Conservation (phyloP, 2,888 invertebrate species). For the Corbicula japonica region DNA sequence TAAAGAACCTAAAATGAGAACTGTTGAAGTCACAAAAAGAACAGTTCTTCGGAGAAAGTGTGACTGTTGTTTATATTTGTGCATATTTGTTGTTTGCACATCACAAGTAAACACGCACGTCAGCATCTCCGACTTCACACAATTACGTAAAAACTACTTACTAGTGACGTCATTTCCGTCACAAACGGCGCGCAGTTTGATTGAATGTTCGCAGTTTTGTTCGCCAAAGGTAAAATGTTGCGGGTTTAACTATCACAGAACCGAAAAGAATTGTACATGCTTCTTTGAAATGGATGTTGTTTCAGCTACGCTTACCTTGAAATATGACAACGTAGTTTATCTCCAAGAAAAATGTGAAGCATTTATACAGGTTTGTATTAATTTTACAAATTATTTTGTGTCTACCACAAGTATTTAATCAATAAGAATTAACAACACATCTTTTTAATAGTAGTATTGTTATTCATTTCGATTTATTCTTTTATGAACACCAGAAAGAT, state of each 20-base stretch:
- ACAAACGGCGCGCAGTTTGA: neutral
- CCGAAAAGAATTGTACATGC: neutral
- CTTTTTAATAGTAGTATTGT: no score
- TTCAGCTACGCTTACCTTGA: no score
- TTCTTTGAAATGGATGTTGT: no score
- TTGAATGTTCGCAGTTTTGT: conserved; percentile 19
- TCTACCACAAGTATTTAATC: no score
- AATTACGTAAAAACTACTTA: conserved; percentile 2
- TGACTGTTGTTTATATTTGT: neutral
- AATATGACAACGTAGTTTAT: no score
- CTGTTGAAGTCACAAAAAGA: neutral
- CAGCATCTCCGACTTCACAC: conserved; percentile 1
- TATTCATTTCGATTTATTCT: no score
- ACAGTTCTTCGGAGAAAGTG: neutral
- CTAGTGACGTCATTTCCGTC: neutral
- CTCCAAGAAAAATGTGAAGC: no score
- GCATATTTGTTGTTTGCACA: neutral
- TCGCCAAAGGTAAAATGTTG: neutral
- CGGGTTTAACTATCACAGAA: conserved; percentile 8
- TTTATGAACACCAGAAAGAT: no score
- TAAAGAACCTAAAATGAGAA: neutral
- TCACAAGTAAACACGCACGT: neutral
- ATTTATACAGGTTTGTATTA: no score
- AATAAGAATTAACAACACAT: no score
- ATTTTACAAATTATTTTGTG: no score